Evolutionary conservation across 2,888 invertebrate genomes (phyloP).

Genomic region (Helleia helle): DNA sequence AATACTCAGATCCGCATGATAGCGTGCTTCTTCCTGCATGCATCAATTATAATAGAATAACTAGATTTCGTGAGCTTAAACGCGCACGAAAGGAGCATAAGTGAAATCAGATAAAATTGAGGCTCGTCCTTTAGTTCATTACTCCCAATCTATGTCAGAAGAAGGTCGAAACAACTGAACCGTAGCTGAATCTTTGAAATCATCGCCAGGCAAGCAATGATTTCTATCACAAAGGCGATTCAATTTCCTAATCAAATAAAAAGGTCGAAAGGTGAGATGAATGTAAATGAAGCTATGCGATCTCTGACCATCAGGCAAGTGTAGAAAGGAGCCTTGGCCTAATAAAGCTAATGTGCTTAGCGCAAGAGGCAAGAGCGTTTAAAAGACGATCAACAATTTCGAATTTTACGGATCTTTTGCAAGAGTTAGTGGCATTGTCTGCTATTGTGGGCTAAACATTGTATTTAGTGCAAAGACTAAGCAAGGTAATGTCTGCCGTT

Average conservation of each 20-base stretch:
- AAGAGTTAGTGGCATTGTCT: conserved; percentile 52
- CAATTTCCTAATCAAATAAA: conserved; percentile 46
- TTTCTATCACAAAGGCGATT: conserved; percentile 34
- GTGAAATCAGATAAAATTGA: conserved; percentile 55
- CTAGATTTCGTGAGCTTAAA: conserved; percentile 42
- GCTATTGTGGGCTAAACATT: conserved; percentile 49
- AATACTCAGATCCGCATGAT: conserved; percentile 19
- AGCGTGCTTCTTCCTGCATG: conserved; percentile 22
- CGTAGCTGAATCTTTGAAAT: conserved; percentile 41
- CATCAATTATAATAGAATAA: conserved; percentile 34
- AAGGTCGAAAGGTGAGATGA: conserved; percentile 59
- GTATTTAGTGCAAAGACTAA: conserved; percentile 39
- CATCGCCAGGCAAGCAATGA: neutral
- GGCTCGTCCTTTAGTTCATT: conserved; percentile 48
- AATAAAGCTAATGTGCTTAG: conserved; percentile 54
- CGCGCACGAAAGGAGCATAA: conserved; percentile 36
- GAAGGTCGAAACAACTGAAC: conserved; percentile 51
- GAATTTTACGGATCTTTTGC: conserved; percentile 53
- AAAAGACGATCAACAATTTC: conserved; percentile 68
- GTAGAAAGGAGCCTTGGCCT: conserved; percentile 67
- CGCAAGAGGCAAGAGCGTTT: conserved; percentile 62
- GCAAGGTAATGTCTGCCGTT: conserved; percentile 23
- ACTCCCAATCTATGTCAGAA: conserved; percentile 45
- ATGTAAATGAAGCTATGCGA: conserved; percentile 48
- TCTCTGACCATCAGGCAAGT: conserved; percentile 45